A percentile compares a stretch with the other conserved stretches of the same genome.
phyloP scores from a whole-genome alignment of 2,113 vertebrate genomes.

The Nicator chloris region DNA sequence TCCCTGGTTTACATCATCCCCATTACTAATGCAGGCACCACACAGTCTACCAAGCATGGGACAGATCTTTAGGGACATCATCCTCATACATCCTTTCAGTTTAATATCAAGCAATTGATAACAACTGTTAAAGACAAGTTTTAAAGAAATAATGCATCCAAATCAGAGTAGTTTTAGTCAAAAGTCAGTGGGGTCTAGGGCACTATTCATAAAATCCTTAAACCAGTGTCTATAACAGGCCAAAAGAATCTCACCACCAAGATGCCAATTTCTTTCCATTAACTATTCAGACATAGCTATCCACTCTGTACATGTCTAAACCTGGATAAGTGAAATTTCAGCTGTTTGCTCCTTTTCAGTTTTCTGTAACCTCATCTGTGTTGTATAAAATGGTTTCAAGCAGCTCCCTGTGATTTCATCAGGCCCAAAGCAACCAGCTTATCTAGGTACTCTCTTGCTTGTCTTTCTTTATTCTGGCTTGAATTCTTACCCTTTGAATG shows the following conservation, averaged over 20 bases:
- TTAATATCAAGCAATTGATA: neutral
- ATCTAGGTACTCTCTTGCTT: neutral
- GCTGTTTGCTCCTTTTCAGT: neutral
- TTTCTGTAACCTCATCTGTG: neutral
- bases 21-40: neutral
- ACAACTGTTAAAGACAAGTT: neutral
- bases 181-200: neutral
- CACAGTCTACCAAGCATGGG: neutral
- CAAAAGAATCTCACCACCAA: neutral
- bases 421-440: neutral
- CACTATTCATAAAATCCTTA: neutral
- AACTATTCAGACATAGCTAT: neutral
- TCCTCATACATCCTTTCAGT: neutral
- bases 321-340: neutral
- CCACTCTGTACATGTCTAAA: neutral
- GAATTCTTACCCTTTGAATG: neutral
- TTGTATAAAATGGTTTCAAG: neutral
- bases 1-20: neutral
- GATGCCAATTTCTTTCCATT: neutral
- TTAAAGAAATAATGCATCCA: neutral
- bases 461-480: neutral
- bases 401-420: neutral
- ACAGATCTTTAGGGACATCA: neutral
- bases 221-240: neutral
- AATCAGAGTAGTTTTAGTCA: neutral